A percentile compares a stretch with the other conserved stretches of the same genome.
phyloP scores from a whole-genome alignment of 1,140 invertebrate genomes.

The Danaus melanippus region DNA sequence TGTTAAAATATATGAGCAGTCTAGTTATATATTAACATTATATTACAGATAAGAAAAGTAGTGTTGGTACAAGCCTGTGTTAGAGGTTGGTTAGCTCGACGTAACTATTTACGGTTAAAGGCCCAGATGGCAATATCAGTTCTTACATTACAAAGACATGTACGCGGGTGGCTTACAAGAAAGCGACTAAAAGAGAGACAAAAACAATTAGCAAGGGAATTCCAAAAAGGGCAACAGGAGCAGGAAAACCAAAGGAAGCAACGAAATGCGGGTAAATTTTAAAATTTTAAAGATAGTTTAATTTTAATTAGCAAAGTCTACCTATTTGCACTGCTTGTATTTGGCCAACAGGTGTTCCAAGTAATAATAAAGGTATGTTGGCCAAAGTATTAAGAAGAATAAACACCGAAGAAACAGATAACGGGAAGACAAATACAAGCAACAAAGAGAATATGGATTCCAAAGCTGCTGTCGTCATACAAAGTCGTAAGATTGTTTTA shows the following conservation, averaged over 20 bases:
- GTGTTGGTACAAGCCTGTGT: slow-evolving; percentile 81
- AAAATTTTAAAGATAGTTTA: neutral
- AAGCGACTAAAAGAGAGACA: slow-evolving; percentile 65
- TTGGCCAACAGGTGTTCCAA: slow-evolving; percentile 36
- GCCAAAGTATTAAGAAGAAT: slow-evolving; percentile 55
- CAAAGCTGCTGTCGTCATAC: slow-evolving; percentile 77
- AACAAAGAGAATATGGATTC: slow-evolving; percentile 71
- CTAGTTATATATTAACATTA: neutral
- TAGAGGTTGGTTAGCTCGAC: slow-evolving; percentile 80
- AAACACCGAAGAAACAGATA: slow-evolving; percentile 55
- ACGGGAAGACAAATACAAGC: slow-evolving; percentile 46
- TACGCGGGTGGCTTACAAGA: slow-evolving; percentile 77
- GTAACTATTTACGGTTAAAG: slow-evolving; percentile 73
- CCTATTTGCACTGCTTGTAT: slow-evolving; percentile 8
- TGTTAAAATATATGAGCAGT: neutral
- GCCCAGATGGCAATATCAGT: slow-evolving; percentile 77
- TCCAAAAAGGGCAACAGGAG: slow-evolving; percentile 54
- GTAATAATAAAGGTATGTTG: slow-evolving; percentile 62
- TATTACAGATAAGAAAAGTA: slow-evolving; percentile 76
- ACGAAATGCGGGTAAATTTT: slow-evolving; percentile 30
- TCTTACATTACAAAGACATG: slow-evolving; percentile 78
- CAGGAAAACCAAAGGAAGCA: slow-evolving; percentile 54
- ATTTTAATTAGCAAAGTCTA: slow-evolving; percentile 2
- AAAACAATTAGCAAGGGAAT: slow-evolving; percentile 54
- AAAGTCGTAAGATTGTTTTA: slow-evolving; percentile 74